Evolutionary conservation across 2,888 invertebrate species (phyloP).

Genomic region (Hydrotaea cyrtoneurina): DNA sequence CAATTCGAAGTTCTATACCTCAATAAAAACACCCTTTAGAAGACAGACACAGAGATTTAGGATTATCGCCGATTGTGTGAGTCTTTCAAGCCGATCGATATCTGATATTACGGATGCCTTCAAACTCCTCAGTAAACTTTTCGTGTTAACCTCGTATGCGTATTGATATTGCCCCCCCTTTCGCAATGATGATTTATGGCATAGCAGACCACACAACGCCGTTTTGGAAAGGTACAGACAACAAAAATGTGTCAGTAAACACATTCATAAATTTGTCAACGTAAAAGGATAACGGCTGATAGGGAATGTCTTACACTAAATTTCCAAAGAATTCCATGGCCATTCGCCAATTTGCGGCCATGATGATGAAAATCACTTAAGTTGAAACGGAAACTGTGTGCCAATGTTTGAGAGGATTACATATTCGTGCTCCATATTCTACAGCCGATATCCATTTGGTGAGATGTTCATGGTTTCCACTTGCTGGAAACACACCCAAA

Average conservation of each 20-base stretch:
- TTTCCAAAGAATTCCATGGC: constrained; percentile 37
- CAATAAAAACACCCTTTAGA: no score
- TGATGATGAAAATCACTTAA: no score
- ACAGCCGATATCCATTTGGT: neutral
- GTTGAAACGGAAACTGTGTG: neutral
- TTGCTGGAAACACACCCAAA: neutral
- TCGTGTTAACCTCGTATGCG: neutral
- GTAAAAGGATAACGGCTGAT: neutral
- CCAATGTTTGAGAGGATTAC: neutral
- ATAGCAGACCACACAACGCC: neutral
- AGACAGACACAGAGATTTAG: no score
- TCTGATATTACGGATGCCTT: no score
- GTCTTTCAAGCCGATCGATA: no score
- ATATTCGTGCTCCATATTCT: neutral
- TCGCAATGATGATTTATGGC: constrained; percentile 7
- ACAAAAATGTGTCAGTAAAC: neutral
- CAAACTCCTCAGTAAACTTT: no score
- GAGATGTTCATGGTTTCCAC: neutral
- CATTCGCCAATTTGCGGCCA: neutral
- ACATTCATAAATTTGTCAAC: constrained; percentile 14
- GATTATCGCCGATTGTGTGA: no score
- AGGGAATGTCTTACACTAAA: constrained; percentile 14
- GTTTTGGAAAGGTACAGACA: neutral
- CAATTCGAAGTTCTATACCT: no score
- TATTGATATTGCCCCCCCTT: neutral